These are phyloP conservation scores for Pseudochromis fuscus DNA, from an alignment of 2,797 vertebrate genomes.

Conservation along the genomic window DNA sequence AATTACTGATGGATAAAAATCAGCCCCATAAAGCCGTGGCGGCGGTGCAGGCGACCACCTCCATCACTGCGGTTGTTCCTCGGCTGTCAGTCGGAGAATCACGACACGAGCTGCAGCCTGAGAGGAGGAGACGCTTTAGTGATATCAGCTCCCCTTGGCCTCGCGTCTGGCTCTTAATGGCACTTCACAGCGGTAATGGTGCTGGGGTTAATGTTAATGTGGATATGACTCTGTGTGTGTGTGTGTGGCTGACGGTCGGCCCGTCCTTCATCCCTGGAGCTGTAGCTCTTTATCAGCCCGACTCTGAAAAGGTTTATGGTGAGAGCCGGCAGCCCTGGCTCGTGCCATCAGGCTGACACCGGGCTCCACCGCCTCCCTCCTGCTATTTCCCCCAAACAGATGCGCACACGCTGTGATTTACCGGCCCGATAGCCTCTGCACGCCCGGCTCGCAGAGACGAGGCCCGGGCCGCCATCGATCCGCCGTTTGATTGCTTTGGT, in stretches of 20 bases:
- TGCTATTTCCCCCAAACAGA: slow-evolving; percentile 17
- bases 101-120: slow-evolving; percentile 34
- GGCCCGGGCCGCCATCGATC: slow-evolving; percentile 44
- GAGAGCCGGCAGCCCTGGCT: slow-evolving; percentile 17
- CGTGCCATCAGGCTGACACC: slow-evolving; percentile 22
- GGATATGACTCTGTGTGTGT: slow-evolving; percentile 40
- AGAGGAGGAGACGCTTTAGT: slow-evolving; percentile 58
- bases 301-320: slow-evolving; percentile 40
- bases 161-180: slow-evolving; percentile 70
- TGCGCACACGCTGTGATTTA: slow-evolving; percentile 25
- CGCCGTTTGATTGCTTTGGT: slow-evolving; percentile 37
- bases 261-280: slow-evolving; percentile 68
- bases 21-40: neutral
- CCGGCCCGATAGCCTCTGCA: slow-evolving; percentile 15
- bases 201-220: slow-evolving; percentile 73
- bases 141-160: slow-evolving; percentile 60
- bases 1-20: slow-evolving; percentile 28
- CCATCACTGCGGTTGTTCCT: slow-evolving; percentile 20
- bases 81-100: slow-evolving; percentile 37
- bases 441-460: neutral
- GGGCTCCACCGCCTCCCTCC: neutral
- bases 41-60: slow-evolving; percentile 17
- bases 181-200: slow-evolving; percentile 69
- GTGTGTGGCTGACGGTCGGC: slow-evolving; percentile 39
- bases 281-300: slow-evolving; percentile 53